These are phyloP conservation scores for Drosophila tristis DNA, from an alignment of 1,140 invertebrate genomes.

Conservation along the genomic window DNA sequence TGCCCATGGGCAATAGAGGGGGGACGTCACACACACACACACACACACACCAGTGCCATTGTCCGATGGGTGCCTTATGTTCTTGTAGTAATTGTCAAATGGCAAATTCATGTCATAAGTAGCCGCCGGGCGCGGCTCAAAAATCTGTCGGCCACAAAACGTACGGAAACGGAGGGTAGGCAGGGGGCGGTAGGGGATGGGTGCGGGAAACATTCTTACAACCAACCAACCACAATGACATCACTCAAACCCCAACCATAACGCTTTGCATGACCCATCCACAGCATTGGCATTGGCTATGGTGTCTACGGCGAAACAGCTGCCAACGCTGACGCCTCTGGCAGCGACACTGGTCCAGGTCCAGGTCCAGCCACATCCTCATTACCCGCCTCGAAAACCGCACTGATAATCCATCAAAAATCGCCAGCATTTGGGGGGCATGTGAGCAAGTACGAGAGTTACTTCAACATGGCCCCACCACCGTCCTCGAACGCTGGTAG, in stretches of 20 bases:
- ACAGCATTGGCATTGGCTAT: conserved; percentile 60
- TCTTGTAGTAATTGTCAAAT: conserved; percentile 76
- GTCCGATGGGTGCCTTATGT: conserved; percentile 12
- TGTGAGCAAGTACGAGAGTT: conserved; percentile 69
- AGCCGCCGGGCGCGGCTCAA: conserved; percentile 54
- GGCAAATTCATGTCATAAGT: conserved; percentile 80
- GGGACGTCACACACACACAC: background rate
- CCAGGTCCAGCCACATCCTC: conserved; percentile 41
- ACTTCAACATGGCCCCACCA: conserved; percentile 65
- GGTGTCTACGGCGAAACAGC: conserved; percentile 32
- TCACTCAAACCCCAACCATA: conserved; percentile 33
- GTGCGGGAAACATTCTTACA: conserved; percentile 43
- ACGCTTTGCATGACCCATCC: conserved; percentile 50
- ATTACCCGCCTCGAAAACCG: conserved; percentile 48
- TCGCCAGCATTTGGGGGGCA: conserved; percentile 51
- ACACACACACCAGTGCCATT: background rate
- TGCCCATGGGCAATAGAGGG: conserved; percentile 55
- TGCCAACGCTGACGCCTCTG: conserved; percentile 15
- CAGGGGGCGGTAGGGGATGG: background rate
- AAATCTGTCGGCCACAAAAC: conserved; percentile 34
- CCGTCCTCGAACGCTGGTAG: conserved; percentile 16
- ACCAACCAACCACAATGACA: background rate
- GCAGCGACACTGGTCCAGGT: conserved; percentile 19
- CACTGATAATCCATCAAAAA: conserved; percentile 67
- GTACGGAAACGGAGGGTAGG: background rate